phyloP scores from a whole-genome alignment of 2,113 vertebrate genomes.

The Penelope pileata region DNA sequence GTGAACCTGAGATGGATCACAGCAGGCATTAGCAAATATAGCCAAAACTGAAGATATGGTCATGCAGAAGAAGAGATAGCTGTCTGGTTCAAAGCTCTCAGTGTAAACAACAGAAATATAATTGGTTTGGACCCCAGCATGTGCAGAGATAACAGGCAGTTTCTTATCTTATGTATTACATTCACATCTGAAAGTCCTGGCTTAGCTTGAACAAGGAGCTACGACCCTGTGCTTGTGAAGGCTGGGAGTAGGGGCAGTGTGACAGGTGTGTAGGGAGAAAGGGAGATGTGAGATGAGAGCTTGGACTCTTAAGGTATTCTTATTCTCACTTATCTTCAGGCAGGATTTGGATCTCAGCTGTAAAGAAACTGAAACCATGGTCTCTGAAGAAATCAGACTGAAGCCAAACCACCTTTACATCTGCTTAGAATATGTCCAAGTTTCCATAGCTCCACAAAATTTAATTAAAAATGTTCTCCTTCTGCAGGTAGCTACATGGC shows the following conservation, averaged over 20 bases:
- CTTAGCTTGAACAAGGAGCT: not conserved
- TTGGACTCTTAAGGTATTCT: not conserved
- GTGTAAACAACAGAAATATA: not conserved
- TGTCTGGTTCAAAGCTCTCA: not conserved
- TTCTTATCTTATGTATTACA: not conserved
- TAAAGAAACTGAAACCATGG: not conserved
- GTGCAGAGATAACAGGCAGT: not conserved
- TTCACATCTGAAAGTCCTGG: not conserved
- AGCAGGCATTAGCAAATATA: not conserved
- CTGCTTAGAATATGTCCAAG: not conserved
- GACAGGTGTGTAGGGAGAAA: accelerated
- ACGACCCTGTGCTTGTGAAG: not conserved
- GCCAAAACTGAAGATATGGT: not conserved
- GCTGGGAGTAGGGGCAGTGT: accelerated
- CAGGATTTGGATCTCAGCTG: accelerated
- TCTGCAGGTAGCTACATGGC: not conserved
- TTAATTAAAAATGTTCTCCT: not conserved
- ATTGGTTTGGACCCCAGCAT: not conserved
- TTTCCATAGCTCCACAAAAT: not conserved
- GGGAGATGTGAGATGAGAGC: not conserved
- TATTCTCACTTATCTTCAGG: not conserved
- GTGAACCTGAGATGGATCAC: not conserved
- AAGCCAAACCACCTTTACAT: not conserved
- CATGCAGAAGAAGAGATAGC: not conserved
- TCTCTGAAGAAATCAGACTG: not conserved